Evolutionary conservation across 2,797 vertebrate genomes (phyloP), one percentile per base, ranked within the genome.

Genomic region (Mormyrops boulengeri): DNA sequence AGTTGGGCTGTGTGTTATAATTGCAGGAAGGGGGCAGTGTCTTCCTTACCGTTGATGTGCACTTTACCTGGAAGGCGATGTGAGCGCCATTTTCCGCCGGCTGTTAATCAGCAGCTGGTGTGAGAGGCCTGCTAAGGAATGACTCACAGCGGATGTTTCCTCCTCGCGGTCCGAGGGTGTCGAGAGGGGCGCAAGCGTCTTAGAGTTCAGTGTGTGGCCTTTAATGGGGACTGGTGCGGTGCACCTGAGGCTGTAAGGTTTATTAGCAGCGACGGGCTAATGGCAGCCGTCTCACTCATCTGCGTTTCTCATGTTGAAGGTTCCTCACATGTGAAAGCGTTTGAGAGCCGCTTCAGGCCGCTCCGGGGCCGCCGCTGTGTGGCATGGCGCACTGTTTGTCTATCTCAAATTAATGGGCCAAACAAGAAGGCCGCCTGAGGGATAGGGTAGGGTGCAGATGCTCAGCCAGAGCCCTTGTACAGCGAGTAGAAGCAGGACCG

Each of bases 51-150:
- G 1, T 52, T 19, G 80, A 62, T 8, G 3, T 12, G 8, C 7
- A 12, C 41, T 69, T 85, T 89, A 66, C 38, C 52, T 17, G 2
- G n/a, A 53, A 89, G 50, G n/a, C 12, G 6, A 47, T 41, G 8
- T 50, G 4, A 9, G 41, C 1, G 1, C 14, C 55, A 69, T 26
- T 34, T 47, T 17, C 80, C 2, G 2, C 34, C 19, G 4, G 2
- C 53, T 69, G 49, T 57, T 89, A 53, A 52, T 26, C 57, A 85
- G 85, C 85, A 89, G 14, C 34, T 77, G 60, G 66, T 55, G 49
- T 85, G 47, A 47, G 89, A 77, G 17, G 12, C 41, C 66, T 34
- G 60, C 73, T 85, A 38, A 41, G 73, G 73, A 80, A 44, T 41
- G 41, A 80, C 14, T 41, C 50, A 26, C n/a, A 69, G 34, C n/a